Evolutionary conservation across 2,113 vertebrate genomes (phyloP).

Genomic region (Connochaetes taurinus): DNA sequence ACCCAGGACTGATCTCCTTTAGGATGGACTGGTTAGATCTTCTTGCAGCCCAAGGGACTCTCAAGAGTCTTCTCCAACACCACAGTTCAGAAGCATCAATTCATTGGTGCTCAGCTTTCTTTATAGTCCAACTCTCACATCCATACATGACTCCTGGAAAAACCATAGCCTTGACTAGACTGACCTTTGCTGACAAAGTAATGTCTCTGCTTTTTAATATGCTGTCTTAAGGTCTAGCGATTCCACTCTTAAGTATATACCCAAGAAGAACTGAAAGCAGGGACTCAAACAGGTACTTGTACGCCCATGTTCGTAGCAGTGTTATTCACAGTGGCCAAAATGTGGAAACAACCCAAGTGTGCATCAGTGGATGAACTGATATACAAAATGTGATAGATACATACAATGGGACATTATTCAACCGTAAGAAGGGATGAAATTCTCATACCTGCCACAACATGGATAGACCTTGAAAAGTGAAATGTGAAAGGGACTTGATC

Average conservation of each 20-base stretch:
- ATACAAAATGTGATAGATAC: background rate
- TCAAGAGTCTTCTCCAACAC: background rate
- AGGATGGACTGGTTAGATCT: background rate
- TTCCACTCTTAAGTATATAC: background rate
- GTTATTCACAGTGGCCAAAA: background rate
- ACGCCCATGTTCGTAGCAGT: background rate
- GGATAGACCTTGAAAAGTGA: background rate
- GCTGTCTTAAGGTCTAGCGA: background rate
- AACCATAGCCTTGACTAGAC: background rate
- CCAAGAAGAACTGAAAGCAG: background rate
- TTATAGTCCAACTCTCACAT: background rate
- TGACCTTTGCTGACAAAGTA: background rate
- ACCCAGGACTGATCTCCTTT: background rate
- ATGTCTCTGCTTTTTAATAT: background rate
- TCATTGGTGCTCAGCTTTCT: background rate
- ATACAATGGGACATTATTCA: background rate
- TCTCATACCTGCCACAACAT: background rate
- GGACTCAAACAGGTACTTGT: background rate
- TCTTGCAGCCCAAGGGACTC: background rate
- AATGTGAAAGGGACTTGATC: background rate
- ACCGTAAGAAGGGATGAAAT: background rate
- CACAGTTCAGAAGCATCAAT: background rate
- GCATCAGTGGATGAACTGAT: background rate
- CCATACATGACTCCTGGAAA: background rate
- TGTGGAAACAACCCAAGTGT: background rate